These are phyloP conservation scores for Egretta garzetta DNA, from an alignment of 2,113 vertebrate species.

Conservation along the genomic window DNA sequence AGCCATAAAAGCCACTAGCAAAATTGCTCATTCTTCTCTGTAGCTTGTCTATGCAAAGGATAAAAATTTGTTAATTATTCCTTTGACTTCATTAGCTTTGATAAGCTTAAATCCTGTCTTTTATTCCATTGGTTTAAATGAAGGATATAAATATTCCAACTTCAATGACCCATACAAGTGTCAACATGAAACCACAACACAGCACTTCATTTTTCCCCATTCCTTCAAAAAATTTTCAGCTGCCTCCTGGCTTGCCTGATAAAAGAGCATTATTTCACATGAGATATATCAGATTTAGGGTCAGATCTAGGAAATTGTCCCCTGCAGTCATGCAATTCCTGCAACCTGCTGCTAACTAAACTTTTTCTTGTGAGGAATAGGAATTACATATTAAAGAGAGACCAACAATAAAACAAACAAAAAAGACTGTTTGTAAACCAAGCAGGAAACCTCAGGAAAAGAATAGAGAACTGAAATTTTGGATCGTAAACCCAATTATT, in stretches of 20 bases:
- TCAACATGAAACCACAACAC: not conserved
- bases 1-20: not conserved
- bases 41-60: not conserved
- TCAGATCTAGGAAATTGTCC: not conserved
- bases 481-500: not conserved
- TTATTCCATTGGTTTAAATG: not conserved
- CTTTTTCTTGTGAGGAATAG: not conserved
- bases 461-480: not conserved
- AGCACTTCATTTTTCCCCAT: not conserved
- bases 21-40: not conserved
- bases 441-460: not conserved
- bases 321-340: fast-evolving
- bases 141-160: not conserved
- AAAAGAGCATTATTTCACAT: not conserved
- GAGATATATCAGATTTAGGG: not conserved
- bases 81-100: not conserved
- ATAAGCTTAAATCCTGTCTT: not conserved
- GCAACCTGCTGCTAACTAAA: not conserved
- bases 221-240: not conserved
- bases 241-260: not conserved
- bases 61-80: not conserved
- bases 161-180: not conserved
- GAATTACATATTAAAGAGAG: not conserved
- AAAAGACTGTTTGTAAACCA: not conserved
- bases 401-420: not conserved